A percentile compares a stretch with the other conserved stretches of the same genome.
phyloP scores from a whole-genome alignment of 2,797 vertebrate genomes.

The Pseudomugil gertrudae region DNA sequence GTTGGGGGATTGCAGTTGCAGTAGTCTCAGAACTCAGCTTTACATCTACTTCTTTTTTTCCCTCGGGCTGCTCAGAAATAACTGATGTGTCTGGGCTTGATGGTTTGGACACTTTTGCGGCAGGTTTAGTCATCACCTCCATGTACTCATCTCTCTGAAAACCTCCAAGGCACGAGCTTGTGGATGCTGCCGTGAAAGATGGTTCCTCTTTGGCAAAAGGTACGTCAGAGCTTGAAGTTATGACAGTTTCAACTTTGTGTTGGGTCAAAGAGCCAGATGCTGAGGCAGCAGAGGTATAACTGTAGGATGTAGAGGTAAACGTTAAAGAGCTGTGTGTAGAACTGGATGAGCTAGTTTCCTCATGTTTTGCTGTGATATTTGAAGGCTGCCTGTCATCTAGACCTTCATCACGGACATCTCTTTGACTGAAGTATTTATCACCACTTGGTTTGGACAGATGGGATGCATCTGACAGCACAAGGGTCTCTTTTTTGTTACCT shows the following conservation, averaged over 20 bases:
- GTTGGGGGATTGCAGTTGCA: slow-evolving; percentile 19
- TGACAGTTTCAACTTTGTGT: slow-evolving; percentile 58
- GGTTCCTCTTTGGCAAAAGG: slow-evolving; percentile 78
- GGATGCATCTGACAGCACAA: slow-evolving; percentile 35
- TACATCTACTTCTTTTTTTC: slow-evolving; percentile 70
- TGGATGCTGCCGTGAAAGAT: slow-evolving; percentile 70
- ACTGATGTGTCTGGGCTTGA: slow-evolving; percentile 66
- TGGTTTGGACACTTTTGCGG: slow-evolving; percentile 76
- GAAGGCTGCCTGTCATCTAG: slow-evolving; percentile 32
- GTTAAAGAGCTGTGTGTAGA: slow-evolving; percentile 74
- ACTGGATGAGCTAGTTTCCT: slow-evolving; percentile 68
- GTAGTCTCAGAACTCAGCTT: slow-evolving; percentile 69
- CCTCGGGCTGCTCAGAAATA: slow-evolving; percentile 71
- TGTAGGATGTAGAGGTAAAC: slow-evolving; percentile 69
- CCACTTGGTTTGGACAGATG: slow-evolving; percentile 46
- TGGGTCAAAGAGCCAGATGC: slow-evolving; percentile 76
- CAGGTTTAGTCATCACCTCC: slow-evolving; percentile 86
- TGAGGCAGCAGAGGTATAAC: slow-evolving; percentile 75
- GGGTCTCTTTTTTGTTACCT: slow-evolving; percentile 51
- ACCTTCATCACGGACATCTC: slow-evolving; percentile 47
- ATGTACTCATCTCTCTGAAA: slow-evolving; percentile 88
- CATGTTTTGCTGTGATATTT: slow-evolving; percentile 55
- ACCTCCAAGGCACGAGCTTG: slow-evolving; percentile 76
- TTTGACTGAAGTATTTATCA: slow-evolving; percentile 55
- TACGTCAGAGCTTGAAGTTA: slow-evolving; percentile 56